Evolutionary conservation across 1,140 invertebrate genomes (phyloP), one percentile per base, ranked within the genome.

Genomic region (Diabrotica virgifera): DNA sequence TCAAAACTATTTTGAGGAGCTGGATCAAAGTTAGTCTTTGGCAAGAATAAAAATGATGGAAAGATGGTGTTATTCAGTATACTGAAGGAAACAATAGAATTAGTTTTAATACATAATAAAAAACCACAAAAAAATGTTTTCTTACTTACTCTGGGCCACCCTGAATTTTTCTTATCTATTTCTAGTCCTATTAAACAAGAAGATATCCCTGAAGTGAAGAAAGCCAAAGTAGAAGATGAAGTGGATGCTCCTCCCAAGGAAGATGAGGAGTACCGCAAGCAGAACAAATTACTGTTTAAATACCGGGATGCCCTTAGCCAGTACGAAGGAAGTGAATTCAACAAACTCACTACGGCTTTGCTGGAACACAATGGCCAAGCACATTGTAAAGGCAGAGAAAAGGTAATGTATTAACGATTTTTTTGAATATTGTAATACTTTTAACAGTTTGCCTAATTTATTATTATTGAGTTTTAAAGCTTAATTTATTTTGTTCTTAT

Each of bases 251-350:
- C 81, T 62, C 78, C 82, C 12, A 71, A 82, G 12, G 79, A 84
- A 61, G 40, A 46, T 46, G n/a, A 5, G 8, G 76, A 82, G 68
- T 77, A 90, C 50, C 85, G 89, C 72, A 85, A 89, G 65, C 95
- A 98, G 81, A 94, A 87, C 72, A 86, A 93, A 72, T 72, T 85
- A n/a, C 82, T 94, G 37, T 96, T 90, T 79, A 86, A 87, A 67
- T 85, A 88, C 71, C 72, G 82, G 6, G 83, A 84, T 76, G 70
- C 78, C 12, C 66, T 87, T 12, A 79, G 80, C 67, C 67, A 81
- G 46, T 69, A 93, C 8, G 78, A 82, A 2, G 89, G 87, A 74
- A 73, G 75, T 12, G 81, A 90, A 36, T 77, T 94, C 56, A 79
- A 83, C 50, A 24, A 24, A 24, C 24, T 24, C 24, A 24, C 24